These are phyloP conservation scores for Ceyx melanurus DNA, from an alignment of 2,113 vertebrate genomes.

Conservation along the genomic window DNA sequence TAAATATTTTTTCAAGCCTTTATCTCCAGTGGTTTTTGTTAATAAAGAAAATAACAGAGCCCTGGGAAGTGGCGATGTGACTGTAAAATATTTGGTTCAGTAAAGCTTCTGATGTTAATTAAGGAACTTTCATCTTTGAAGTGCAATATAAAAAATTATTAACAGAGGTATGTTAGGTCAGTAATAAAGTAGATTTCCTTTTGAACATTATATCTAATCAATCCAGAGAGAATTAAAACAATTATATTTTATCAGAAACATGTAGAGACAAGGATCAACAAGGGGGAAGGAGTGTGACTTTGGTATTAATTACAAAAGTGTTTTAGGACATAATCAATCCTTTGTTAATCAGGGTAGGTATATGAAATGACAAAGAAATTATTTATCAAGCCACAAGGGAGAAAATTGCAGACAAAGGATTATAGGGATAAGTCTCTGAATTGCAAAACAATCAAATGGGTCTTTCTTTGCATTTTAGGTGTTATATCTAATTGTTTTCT, in stretches of 20 bases:
- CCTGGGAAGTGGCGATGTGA: slow-evolving; percentile 66
- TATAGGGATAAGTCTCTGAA: not conserved
- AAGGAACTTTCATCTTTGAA: slow-evolving; percentile 79
- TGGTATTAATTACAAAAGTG: slow-evolving; percentile 68
- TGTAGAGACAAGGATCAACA: slow-evolving; percentile 60
- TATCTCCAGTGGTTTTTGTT: slow-evolving; percentile 65
- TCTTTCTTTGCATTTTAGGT: not conserved
- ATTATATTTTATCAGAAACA: slow-evolving; percentile 76
- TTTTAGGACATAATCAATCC: slow-evolving; percentile 70
- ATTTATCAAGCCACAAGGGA: slow-evolving; percentile 53
- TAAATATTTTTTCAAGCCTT: slow-evolving; percentile 60
- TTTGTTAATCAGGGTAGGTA: slow-evolving; percentile 55
- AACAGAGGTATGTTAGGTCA: slow-evolving; percentile 69
- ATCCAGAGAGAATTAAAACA: slow-evolving; percentile 72
- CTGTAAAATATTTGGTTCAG: slow-evolving; percentile 70
- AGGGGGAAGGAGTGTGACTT: slow-evolving; percentile 25
- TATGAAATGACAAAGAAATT: slow-evolving; percentile 51
- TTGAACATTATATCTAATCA: slow-evolving; percentile 69
- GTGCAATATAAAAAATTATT: slow-evolving; percentile 65
- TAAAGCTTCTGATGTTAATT: slow-evolving; percentile 78
- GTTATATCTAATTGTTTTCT: not conserved
- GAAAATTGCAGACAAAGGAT: not conserved
- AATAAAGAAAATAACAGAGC: slow-evolving; percentile 71
- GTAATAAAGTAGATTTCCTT: slow-evolving; percentile 70
- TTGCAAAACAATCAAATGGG: not conserved